These are phyloP conservation scores for Sphyrna mokarran DNA, from an alignment of 2,113 vertebrate genomes.

Conservation along the genomic window DNA sequence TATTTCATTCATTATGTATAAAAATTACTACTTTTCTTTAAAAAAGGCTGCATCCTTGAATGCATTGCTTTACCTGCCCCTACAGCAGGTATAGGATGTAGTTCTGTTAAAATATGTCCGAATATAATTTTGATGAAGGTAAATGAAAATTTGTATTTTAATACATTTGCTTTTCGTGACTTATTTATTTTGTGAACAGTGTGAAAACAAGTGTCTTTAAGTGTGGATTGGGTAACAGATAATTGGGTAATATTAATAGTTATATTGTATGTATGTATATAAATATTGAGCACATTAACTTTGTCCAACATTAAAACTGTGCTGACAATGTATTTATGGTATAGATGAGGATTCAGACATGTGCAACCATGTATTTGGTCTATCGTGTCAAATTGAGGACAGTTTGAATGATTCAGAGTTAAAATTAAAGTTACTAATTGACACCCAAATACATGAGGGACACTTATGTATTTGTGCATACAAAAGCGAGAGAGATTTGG, in stretches of 20 bases:
- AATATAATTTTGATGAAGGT: background rate
- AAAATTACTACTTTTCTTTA: background rate
- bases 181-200: background rate
- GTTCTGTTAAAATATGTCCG: background rate
- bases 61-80: background rate
- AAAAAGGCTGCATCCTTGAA: background rate
- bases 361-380: background rate
- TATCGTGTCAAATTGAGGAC: background rate
- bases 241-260: slow-evolving; percentile 17
- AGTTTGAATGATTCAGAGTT: background rate
- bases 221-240: background rate
- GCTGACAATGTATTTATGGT: background rate
- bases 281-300: background rate
- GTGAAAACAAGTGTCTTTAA: slow-evolving; percentile 9
- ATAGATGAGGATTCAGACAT: background rate
- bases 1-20: background rate
- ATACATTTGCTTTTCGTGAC: background rate
- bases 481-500: background rate
- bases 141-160: background rate
- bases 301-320: slow-evolving; percentile 13
- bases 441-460: background rate
- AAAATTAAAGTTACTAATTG: background rate
- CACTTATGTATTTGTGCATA: background rate
- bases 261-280: background rate
- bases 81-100: background rate